Percentiles rank a stretch among this genome's conserved stretches.
Evolutionary conservation across 1,140 invertebrate species (phyloP).

Genomic region (Sitodiplosis mosellana): DNA sequence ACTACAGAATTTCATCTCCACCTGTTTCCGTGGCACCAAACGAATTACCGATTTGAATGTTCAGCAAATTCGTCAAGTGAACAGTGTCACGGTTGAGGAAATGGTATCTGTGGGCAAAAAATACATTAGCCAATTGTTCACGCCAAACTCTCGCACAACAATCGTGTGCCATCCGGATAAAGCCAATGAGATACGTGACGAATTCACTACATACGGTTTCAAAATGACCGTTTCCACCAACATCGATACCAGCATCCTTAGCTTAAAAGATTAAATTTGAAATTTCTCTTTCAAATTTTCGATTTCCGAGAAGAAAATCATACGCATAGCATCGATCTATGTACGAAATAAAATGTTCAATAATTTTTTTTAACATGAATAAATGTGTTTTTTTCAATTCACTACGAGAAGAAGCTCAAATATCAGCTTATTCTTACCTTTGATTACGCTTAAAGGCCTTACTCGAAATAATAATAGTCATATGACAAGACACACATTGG

Average conservation of each 20-base stretch:
- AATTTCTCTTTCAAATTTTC: background rate
- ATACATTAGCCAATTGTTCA: slow-evolving; percentile 49
- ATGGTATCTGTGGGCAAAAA: slow-evolving; percentile 42
- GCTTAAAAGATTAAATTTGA: background rate
- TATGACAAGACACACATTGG: background rate
- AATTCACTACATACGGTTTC: slow-evolving; percentile 27
- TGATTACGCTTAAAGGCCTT: too few species aligned
- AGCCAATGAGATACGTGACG: slow-evolving; percentile 39
- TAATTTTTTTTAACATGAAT: too few species aligned
- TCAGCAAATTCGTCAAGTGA: slow-evolving; percentile 22
- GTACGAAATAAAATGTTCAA: too few species aligned
- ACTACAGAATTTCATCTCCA: slow-evolving; percentile 45
- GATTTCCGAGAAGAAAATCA: too few species aligned
- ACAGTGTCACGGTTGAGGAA: slow-evolving; percentile 42
- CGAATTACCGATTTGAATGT: background rate
- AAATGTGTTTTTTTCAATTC: too few species aligned
- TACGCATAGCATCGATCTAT: too few species aligned
- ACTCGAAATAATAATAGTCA: too few species aligned
- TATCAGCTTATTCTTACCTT: too few species aligned
- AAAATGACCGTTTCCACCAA: background rate
- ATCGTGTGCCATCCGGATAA: slow-evolving; percentile 63
- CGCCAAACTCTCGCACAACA: slow-evolving; percentile 36
- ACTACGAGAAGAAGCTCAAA: too few species aligned
- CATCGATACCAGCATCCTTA: slow-evolving; percentile 2
- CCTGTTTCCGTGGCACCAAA: slow-evolving; percentile 34